Evolutionary conservation across 2,113 vertebrate species (phyloP).

Genomic region (Tricholaema leucomelas): DNA sequence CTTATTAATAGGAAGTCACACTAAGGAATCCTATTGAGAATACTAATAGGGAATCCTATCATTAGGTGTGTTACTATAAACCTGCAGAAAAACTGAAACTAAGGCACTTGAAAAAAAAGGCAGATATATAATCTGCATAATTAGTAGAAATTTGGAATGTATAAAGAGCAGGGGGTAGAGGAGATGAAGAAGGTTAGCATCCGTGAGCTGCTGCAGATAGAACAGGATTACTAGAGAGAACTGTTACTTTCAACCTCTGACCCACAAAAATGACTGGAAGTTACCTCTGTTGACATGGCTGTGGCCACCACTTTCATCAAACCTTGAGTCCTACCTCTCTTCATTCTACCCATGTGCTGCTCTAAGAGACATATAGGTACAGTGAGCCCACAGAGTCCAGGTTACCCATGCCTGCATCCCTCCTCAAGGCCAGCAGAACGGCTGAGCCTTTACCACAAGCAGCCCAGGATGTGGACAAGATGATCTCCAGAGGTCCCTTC

Average conservation of each 20-base stretch:
- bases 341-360: accelerated
- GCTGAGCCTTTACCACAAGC: accelerated
- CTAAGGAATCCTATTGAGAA: neutral
- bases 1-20: neutral
- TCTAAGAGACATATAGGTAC: neutral
- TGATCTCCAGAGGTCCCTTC: no score
- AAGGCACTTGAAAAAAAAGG: neutral
- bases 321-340: neutral
- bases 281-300: accelerated
- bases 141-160: neutral
- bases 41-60: neutral
- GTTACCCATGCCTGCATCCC: accelerated
- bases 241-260: neutral
- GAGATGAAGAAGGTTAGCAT: neutral
- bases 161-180: accelerated
- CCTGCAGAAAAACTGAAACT: neutral
- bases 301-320: neutral
- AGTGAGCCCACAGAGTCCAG: accelerated
- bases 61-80: neutral
- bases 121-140: neutral
- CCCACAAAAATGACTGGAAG: neutral
- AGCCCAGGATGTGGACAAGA: neutral
- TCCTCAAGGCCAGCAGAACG: accelerated
- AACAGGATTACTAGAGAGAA: neutral
- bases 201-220: neutral